Conservation (phyloP, 2,888 invertebrate genomes). For the Tyria jacobaeae region DNA sequence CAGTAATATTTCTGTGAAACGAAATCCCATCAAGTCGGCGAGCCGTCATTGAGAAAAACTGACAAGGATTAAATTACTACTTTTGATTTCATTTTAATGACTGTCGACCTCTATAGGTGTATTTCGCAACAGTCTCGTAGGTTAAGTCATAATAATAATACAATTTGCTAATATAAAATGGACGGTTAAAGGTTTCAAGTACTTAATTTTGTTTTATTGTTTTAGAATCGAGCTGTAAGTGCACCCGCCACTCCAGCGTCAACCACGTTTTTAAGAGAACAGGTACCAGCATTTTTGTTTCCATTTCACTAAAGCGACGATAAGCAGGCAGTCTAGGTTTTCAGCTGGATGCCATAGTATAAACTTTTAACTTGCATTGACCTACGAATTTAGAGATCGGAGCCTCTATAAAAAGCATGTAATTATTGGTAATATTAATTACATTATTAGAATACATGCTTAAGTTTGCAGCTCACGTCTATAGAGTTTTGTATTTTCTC, state of each 20-base stretch:
- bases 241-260: constrained; percentile 81
- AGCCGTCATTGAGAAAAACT: constrained; percentile 58
- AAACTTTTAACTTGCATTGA: no score
- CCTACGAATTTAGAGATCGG: no score
- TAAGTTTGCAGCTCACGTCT: no score
- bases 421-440: no score
- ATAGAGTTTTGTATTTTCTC: no score
- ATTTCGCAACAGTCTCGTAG: constrained; percentile 53
- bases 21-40: constrained; percentile 57
- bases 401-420: no score
- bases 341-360: no score
- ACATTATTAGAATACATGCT: no score
- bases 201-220: constrained; percentile 57
- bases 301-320: not conserved
- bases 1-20: constrained; percentile 58
- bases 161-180: constrained; percentile 27
- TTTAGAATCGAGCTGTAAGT: constrained; percentile 83
- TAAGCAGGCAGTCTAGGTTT: not conserved
- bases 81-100: constrained; percentile 76
- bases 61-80: constrained; percentile 69
- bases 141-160: no score
- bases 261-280: constrained; percentile 69
- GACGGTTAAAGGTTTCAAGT: constrained; percentile 28
- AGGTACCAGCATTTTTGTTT: constrained; percentile 55
- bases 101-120: constrained; percentile 56